Base-by-base conservation (phyloP, 2,113 vertebrate genomes). In the Chinchilla lanigera region DNA sequence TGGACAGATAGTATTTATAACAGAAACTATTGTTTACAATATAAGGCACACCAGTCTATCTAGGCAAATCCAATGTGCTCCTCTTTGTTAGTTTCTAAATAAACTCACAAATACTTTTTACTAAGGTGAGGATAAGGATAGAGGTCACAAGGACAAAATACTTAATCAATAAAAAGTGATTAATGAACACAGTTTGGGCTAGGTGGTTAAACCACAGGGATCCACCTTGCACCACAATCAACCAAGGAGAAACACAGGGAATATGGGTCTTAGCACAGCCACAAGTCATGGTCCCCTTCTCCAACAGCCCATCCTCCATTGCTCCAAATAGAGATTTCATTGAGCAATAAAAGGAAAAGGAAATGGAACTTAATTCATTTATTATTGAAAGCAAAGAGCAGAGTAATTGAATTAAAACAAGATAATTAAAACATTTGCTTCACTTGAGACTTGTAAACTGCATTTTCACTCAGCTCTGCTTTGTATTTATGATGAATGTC, bases 391-490 rank as follows among this genome's bases (percentile, higher is more conserved):
- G 67, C 38, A 67, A 93, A 84, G 38, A 91, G 33, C 54, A 80
- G 69, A 80, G 33, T 73, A 85, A 95, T 44, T 67, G 78, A 93
- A 60, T 88, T 56, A 87, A 94, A 94, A 75, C 50, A 86, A n/a
- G 71, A 73, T 60, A 17, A 86, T 93, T 90, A 38, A 91, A 89
- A 89, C 67, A 44, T 44, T 87, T 90, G 75, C 82, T 87, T 90
- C 95, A 58, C 67, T 80, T 20, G 61, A 93, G 69, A 71, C 67
- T 26, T 77, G 50, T 65, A 73, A 95, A 80, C 58, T 41, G 10
- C 65, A 83, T 11, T 61, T 71, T 56, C 61, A 26, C 58, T 86
- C 77, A 44, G 93, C 52, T 90, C 65, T 71, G 87, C 30, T 88
- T 92, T 78, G 14, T 71, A n/a, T 95, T 95, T 94, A 90, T 12